A percentile compares a stretch with the other conserved stretches of the same genome.
phyloP scores from a whole-genome alignment of 2,113 vertebrate species.

The Elgaria multicarinata region DNA sequence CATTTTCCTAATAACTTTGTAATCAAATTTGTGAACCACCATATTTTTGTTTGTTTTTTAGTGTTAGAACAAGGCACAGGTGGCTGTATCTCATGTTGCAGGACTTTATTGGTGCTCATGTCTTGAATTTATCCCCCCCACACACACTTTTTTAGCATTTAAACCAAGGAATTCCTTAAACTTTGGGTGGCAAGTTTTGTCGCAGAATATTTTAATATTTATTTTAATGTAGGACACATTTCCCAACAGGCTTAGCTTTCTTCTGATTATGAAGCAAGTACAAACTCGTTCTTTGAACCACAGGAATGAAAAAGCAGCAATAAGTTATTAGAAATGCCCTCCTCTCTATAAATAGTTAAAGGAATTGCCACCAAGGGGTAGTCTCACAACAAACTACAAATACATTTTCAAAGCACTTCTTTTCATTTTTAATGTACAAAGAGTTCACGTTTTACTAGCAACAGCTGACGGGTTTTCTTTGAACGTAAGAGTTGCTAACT shows the following conservation, averaged over 20 bases:
- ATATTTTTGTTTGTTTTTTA: neutral
- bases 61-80: too few relatives aligned
- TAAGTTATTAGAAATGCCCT: constrained; percentile 5
- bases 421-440: constrained; percentile 33
- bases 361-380: constrained; percentile 7
- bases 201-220: neutral
- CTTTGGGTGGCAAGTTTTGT: neutral
- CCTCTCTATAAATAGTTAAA: constrained; percentile 24
- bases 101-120: neutral
- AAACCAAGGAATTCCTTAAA: neutral
- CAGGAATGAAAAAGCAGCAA: neutral
- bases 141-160: neutral
- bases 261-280: constrained; percentile 13
- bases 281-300: constrained; percentile 23
- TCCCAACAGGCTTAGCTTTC: neutral
- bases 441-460: constrained; percentile 22
- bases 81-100: neutral
- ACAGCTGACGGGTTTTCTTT: constrained; percentile 7
- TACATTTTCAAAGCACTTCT: constrained; percentile 11
- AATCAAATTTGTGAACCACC: neutral
- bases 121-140: neutral
- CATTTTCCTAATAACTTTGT: neutral
- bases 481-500: constrained; percentile 30
- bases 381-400: constrained; percentile 26
- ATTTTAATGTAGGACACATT: constrained; percentile 7